Conservation (phyloP, 2,888 invertebrate genomes). For the Elmis aenea region DNA sequence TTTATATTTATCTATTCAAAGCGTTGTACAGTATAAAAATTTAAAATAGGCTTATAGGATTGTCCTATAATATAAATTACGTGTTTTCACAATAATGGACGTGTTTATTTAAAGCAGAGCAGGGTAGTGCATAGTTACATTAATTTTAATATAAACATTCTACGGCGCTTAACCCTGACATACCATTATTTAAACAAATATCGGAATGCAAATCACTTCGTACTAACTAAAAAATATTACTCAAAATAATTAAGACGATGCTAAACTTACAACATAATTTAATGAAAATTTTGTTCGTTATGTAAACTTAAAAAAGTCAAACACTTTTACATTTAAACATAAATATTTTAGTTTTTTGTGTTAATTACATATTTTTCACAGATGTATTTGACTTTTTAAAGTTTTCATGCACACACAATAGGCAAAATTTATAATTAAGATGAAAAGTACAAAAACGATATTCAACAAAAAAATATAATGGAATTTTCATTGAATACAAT, state of each 20-base stretch:
- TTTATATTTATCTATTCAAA: constrained; percentile 34
- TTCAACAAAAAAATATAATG: too few species aligned
- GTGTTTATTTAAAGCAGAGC: constrained; percentile 33
- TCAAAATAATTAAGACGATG: not conserved
- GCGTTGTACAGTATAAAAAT: constrained; percentile 39
- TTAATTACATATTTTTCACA: too few species aligned
- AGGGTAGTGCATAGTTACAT: constrained; percentile 32
- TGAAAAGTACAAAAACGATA: too few species aligned
- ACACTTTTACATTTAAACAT: too few species aligned
- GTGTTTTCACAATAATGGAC: constrained; percentile 26
- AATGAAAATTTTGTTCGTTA: too few species aligned
- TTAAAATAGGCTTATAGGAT: constrained; percentile 35
- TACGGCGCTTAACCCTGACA: constrained; percentile 10
- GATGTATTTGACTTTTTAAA: too few species aligned
- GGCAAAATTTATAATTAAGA: too few species aligned
- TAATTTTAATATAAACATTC: constrained; percentile 7
- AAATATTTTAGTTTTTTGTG: too few species aligned
- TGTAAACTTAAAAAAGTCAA: too few species aligned
- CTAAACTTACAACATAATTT: too few species aligned
- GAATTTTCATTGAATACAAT: too few species aligned
- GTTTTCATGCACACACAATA: too few species aligned
- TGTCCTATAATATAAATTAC: constrained; percentile 25
- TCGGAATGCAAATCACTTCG: not conserved
- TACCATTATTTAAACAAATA: constrained; percentile 6
- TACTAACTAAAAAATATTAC: not conserved